A percentile compares a stretch with the other conserved stretches of the same genome.
Conservation (phyloP, 2,797 vertebrate species). For the Decapterus maruadsi region DNA sequence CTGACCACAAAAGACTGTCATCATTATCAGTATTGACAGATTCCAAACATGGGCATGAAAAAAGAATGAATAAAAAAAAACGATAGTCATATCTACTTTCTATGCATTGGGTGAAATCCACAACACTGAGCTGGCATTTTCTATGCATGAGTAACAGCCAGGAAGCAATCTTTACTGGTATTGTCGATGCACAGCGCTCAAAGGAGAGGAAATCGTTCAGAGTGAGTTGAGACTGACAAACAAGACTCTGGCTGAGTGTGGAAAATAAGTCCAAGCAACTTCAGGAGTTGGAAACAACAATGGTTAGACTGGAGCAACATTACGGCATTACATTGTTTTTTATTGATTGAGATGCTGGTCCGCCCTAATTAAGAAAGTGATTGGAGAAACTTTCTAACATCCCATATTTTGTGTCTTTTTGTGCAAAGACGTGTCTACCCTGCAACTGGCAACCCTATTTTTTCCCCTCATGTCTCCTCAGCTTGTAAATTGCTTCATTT, state of each 20-base stretch:
- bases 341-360: slow-evolving; percentile 35
- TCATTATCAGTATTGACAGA: slow-evolving; percentile 52
- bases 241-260: slow-evolving; percentile 15
- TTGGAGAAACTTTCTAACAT: slow-evolving; percentile 22
- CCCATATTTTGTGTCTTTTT: slow-evolving; percentile 7
- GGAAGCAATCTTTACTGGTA: slow-evolving; percentile 65
- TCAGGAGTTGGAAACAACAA: slow-evolving; percentile 39
- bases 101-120: slow-evolving; percentile 71
- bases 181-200: slow-evolving; percentile 37
- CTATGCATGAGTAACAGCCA: slow-evolving; percentile 75
- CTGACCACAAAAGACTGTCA: slow-evolving; percentile 41
- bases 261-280: slow-evolving; percentile 46
- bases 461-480: slow-evolving; percentile 15
- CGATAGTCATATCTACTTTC: slow-evolving; percentile 56
- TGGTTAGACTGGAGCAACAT: slow-evolving; percentile 19
- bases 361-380: slow-evolving; percentile 27
- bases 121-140: slow-evolving; percentile 41
- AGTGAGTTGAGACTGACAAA: slow-evolving; percentile 32
- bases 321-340: slow-evolving; percentile 3
- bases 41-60: slow-evolving; percentile 49
- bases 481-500: slow-evolving; percentile 67
- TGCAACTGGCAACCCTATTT: slow-evolving; percentile 6
- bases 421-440: slow-evolving; percentile 27
- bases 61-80: background rate
- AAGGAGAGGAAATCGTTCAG: slow-evolving; percentile 53